Evolutionary conservation across 2,888 invertebrate species (phyloP).

Genomic region (Cantharis rustica): DNA sequence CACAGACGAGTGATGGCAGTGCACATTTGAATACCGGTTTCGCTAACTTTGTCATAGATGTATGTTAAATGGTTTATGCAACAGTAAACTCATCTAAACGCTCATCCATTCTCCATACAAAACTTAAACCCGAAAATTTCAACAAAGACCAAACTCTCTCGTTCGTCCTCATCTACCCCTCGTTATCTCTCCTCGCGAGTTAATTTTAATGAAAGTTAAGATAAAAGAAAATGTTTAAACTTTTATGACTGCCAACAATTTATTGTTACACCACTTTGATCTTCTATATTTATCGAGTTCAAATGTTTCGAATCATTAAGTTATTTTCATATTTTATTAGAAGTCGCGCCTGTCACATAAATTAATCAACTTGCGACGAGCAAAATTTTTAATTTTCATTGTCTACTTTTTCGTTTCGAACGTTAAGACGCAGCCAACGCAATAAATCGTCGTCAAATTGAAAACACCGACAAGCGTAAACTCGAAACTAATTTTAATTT

Average conservation of each 20-base stretch:
- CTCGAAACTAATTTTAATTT: not conserved
- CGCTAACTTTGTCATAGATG: slow-evolving; percentile 52
- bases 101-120: slow-evolving; percentile 22
- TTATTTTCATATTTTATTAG: not conserved
- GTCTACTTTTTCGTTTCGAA: not conserved
- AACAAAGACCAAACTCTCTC: not conserved
- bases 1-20: slow-evolving; percentile 33
- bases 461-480: not conserved
- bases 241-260: not conserved
- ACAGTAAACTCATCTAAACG: slow-evolving; percentile 47
- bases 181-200: not conserved
- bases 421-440: not conserved
- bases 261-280: not conserved
- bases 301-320: not conserved
- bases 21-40: slow-evolving; percentile 41
- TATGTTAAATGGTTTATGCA: slow-evolving; percentile 57
- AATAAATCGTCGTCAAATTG: not conserved
- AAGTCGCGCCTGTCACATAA: not conserved
- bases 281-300: not conserved
- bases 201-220: not conserved
- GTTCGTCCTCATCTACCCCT: not conserved
- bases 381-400: not conserved
- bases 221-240: not conserved
- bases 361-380: not conserved
- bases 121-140: slow-evolving; percentile 11